Evolutionary conservation across 92 coral and sea anemone genomes (phyloP).

Genomic region (Blastomussa wellsi): DNA sequence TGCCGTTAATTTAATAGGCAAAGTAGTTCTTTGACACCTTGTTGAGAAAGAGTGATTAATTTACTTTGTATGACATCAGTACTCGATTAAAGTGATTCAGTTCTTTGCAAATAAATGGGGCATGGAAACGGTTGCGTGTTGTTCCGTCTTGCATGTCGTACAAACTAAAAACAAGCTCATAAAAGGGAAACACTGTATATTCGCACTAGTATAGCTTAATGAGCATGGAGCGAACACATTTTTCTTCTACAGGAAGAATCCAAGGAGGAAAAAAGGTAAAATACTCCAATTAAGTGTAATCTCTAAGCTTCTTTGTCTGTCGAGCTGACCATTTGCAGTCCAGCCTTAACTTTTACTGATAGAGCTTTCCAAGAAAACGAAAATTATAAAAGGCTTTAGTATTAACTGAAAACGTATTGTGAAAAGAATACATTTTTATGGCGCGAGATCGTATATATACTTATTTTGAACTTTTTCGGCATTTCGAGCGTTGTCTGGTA

Average conservation of each 20-base stretch:
- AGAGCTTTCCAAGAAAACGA: not conserved
- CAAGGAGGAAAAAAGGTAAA: conserved; percentile 4
- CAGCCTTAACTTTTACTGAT: not conserved
- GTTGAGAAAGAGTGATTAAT: conserved; percentile 26
- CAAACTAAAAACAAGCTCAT: not conserved
- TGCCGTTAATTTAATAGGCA: conserved; percentile 30
- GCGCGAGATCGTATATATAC: not conserved
- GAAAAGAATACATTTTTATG: not conserved
- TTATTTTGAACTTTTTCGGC: not conserved
- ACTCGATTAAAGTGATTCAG: conserved; percentile 10
- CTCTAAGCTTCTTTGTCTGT: not conserved
- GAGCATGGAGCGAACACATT: not conserved
- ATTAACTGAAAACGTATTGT: not conserved
- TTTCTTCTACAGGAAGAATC: not conserved
- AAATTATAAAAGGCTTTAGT: not conserved
- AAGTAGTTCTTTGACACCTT: conserved; percentile 20
- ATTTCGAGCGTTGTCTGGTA: not conserved
- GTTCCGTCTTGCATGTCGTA: not conserved
- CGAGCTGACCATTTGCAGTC: not conserved
- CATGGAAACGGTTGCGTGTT: conserved; percentile 21
- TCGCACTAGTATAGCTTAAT: not conserved
- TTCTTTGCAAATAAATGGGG: conserved; percentile 5
- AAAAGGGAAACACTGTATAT: conserved; percentile 4
- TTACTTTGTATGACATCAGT: conserved; percentile 33
- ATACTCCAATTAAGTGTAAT: not conserved